Evolutionary conservation across 2,797 vertebrate genomes (phyloP).

Genomic region (Chelidonichthys spinosus): DNA sequence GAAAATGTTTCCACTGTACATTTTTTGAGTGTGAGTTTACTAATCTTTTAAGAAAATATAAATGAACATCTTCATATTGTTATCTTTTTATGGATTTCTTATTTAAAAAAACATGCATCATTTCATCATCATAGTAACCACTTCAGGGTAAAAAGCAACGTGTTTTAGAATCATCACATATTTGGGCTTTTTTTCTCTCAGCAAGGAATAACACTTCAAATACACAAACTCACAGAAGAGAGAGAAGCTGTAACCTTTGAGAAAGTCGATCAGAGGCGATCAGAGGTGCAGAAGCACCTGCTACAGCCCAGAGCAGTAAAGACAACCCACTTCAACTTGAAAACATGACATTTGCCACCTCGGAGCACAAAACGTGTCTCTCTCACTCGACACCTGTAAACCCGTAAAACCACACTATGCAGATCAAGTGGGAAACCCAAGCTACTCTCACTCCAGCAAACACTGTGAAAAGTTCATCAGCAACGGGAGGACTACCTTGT

Average conservation of each 20-base stretch:
- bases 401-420: conserved; percentile 79
- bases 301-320: conserved; percentile 81
- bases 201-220: conserved; percentile 78
- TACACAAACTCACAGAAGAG: conserved; percentile 79
- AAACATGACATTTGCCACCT: conserved; percentile 84
- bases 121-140: conserved; percentile 41
- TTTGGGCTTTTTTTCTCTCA: conserved; percentile 64
- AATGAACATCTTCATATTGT: conserved; percentile 2
- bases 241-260: conserved; percentile 82
- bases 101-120: conserved; percentile 18
- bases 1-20: not conserved
- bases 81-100: not conserved
- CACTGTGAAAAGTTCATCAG: conserved; percentile 77
- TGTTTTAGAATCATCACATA: conserved; percentile 72
- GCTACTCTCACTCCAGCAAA: conserved; percentile 70
- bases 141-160: conserved; percentile 60
- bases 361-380: conserved; percentile 77
- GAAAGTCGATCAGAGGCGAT: conserved; percentile 83
- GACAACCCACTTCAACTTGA: conserved; percentile 83
- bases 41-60: conserved; percentile 12
- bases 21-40: not conserved
- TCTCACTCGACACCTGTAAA: conserved; percentile 79
- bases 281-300: conserved; percentile 78
- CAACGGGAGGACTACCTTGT: conserved; percentile 56
- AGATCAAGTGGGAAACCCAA: conserved; percentile 63